These are phyloP conservation scores for Phalacrocorax aristotelis DNA, from an alignment of 2,113 vertebrate genomes.

Conservation along the genomic window DNA sequence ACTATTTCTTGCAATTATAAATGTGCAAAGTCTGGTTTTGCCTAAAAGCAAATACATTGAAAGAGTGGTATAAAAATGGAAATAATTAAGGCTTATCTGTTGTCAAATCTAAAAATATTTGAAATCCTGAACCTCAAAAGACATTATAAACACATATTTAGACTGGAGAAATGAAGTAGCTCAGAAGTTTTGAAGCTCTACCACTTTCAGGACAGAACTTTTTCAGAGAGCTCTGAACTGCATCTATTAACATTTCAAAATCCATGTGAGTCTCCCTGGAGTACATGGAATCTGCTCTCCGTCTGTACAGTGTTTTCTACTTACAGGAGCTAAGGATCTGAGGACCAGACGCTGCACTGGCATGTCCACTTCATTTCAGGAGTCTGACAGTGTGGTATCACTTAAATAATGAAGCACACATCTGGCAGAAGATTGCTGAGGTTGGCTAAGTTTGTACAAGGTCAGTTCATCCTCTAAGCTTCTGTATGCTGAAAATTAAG, in stretches of 20 bases:
- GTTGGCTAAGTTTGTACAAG: slow-evolving; percentile 59
- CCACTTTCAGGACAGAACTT: background rate
- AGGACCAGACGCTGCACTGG: slow-evolving; percentile 48
- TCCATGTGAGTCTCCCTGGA: slow-evolving; percentile 43
- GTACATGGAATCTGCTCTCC: slow-evolving; percentile 40
- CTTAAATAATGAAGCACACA: slow-evolving; percentile 70
- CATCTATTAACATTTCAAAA: slow-evolving; percentile 65
- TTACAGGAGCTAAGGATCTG: slow-evolving; percentile 17
- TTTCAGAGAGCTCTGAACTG: background rate
- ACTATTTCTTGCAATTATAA: background rate
- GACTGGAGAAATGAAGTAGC: background rate
- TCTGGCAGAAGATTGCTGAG: slow-evolving; percentile 61
- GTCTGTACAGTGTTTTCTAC: slow-evolving; percentile 42
- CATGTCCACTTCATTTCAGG: slow-evolving; percentile 62
- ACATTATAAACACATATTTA: background rate
- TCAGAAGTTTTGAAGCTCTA: background rate
- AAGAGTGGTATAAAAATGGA: background rate
- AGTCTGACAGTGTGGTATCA: slow-evolving; percentile 58
- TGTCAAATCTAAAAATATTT: background rate
- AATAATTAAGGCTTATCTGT: background rate
- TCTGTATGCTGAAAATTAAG: slow-evolving; percentile 13
- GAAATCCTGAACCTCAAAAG: background rate
- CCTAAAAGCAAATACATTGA: background rate
- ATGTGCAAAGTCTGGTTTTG: background rate
- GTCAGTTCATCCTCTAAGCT: slow-evolving; percentile 55